Evolutionary conservation across 2,113 vertebrate species (phyloP), one percentile per base, ranked within the genome.

Genomic region (Ahaetulla prasina): DNA sequence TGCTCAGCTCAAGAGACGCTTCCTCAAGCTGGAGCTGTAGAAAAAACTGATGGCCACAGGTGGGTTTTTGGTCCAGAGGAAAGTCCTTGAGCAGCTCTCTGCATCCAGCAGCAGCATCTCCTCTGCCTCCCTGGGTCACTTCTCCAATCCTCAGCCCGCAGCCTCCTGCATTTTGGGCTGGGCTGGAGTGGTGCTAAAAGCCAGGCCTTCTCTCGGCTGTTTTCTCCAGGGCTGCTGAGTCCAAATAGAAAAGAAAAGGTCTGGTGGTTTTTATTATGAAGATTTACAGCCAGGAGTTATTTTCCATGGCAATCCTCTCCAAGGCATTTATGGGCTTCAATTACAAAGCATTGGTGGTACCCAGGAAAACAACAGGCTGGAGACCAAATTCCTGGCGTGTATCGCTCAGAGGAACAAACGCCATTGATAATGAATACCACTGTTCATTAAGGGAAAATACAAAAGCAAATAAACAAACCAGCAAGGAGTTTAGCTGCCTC

Each of bases 251-350:
- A 94, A 94, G 95, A 45, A 74, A 94, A 95, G 93, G 90, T 94
- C 95, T 91, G 92, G 85, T 95, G 95, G 43, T 90, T 95, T 95
- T 95, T 93, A 93, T 93, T 89, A 94, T 94, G 92, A 94, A 96
- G 94, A 96, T 95, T 96, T 96, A 95, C 95, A 95, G 94, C 92
- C 25, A 60, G 95, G 93, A 95, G 95, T 94, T 96, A 93, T 95
- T 95, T 96, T 96, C 96, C 96, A 85, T 93, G 95, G 96, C 94
- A 85, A 60, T 96, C 25, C 60, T 60, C 90, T 90, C 95, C 90
- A 6, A 94, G 11, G 25, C 94, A 84, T 94, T 96, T 95, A 95
- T 90, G 95, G 97, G 94, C 95, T 88, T 94, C 95, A 94, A 95
- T 96, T 96, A 95, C 95, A 63, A 35, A 89, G 95, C 80, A 43